Percentiles rank a stretch among this genome's conserved stretches.
Conservation (phyloP, 2,113 vertebrate genomes). For the Falco punctatus region DNA sequence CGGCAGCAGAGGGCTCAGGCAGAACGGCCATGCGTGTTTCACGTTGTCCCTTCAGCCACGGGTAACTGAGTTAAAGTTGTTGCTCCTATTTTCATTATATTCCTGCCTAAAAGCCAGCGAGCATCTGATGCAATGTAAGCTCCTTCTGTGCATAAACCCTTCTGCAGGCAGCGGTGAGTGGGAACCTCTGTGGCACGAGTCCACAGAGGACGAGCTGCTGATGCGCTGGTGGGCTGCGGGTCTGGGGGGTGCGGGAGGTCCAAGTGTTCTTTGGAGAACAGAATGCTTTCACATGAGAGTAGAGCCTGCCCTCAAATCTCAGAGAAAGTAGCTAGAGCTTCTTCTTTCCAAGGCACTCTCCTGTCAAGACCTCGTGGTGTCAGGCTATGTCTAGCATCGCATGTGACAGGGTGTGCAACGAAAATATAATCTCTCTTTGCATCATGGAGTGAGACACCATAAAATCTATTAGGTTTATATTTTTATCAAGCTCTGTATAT, state of each 20-base stretch:
- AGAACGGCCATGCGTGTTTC: fast-evolving
- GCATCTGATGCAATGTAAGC: background rate
- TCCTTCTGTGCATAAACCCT: background rate
- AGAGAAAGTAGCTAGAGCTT: background rate
- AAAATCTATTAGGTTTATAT: background rate
- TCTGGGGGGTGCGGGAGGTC: background rate
- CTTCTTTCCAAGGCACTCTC: background rate
- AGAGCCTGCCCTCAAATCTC: background rate
- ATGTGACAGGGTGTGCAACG: fast-evolving
- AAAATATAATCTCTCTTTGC: background rate
- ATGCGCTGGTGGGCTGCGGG: background rate
- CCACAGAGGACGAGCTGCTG: fast-evolving
- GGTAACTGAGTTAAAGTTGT: no score
- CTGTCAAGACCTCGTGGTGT: no score
- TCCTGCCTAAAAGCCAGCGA: background rate
- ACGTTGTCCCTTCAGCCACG: background rate
- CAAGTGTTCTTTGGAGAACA: fast-evolving
- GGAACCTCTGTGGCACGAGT: background rate
- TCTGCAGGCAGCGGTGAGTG: background rate
- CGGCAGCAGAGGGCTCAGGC: background rate
- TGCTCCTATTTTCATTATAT: background rate
- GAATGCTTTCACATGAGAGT: fast-evolving
- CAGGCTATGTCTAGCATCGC: fast-evolving
- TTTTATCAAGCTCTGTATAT: background rate
- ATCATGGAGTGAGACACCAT: fast-evolving